Evolutionary conservation across 2,888 invertebrate genomes (phyloP), one percentile per base, ranked within the genome.

Genomic region (Pyrrhia umbra): DNA sequence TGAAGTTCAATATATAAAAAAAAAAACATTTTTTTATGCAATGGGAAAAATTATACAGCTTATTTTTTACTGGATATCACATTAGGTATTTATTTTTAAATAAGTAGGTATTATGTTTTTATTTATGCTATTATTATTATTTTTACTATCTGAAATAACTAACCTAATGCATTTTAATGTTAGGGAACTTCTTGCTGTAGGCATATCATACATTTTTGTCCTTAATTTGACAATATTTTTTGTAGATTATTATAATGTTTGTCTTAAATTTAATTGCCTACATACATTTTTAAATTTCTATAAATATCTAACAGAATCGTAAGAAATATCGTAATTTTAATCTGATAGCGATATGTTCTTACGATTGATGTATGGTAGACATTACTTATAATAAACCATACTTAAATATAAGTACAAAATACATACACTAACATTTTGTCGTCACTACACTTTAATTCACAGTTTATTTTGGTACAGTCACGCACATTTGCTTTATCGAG

Each of bases 391-490:
- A 30, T 60, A 74, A 37, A 54, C 46, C 52, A 55, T 9, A 71
- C 52, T 58, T 55, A 68, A 46, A 54, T 27, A 39, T 46, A 46
- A 62, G 37, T 60, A 71, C 45, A 78, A 61, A 64, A 72, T 61
- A 50, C 60, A 61, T 58, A 68, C 60, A 77, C 60, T 61, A 64
- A 43, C 21, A n/a, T 27, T 72, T 77, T 71, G 55, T 67, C 75
- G 65, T 69, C 23, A 15, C 59, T 59, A 69, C 73, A 77, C 77
- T 73, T 30, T 51, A 58, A 54, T 51, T 58, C 65, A 76, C 54
- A 67, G 74, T 78, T 64, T 45, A 52, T 66, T 78, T 69, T 68
- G 60, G 47, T 73, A 73, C 66, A 64, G 59, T 73, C 79, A 70
- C 70, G 51, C 65, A 54, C 18, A 37, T 21, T 40, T 46, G 45